phyloP scores from a whole-genome alignment of 2,888 invertebrate species.

The Pimpla rufipes region DNA sequence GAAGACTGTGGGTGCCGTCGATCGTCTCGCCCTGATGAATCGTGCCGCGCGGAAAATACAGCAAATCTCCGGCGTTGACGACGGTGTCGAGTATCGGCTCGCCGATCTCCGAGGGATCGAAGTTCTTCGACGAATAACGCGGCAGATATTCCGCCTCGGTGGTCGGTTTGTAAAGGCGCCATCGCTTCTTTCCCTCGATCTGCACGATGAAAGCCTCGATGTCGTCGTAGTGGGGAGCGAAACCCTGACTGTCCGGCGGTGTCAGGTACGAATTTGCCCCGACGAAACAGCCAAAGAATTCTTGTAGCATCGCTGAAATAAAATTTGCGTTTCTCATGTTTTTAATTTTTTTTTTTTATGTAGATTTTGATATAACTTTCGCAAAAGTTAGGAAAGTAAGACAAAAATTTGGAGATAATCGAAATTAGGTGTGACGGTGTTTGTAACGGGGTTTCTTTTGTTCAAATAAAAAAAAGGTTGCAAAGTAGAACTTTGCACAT shows the following conservation, averaged over 20 bases:
- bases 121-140: slow-evolving; percentile 93
- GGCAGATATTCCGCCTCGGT: slow-evolving; percentile 90
- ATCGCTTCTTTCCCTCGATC: slow-evolving; percentile 97
- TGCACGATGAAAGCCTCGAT: slow-evolving; percentile 99
- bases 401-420: too few relatives aligned
- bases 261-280: slow-evolving; percentile 98
- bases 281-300: slow-evolving; percentile 96
- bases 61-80: slow-evolving; percentile 94
- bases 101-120: slow-evolving; percentile 91
- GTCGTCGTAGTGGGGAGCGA: slow-evolving; percentile 99
- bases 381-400: too few relatives aligned
- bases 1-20: slow-evolving; percentile 94
- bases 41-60: slow-evolving; percentile 96
- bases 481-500: too few relatives aligned
- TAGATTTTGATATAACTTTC: too few relatives aligned
- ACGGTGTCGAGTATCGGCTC: slow-evolving; percentile 92
- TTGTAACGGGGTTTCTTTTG: too few relatives aligned
- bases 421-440: too few relatives aligned
- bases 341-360: slow-evolving; percentile 39
- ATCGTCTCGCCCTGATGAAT: slow-evolving; percentile 95
- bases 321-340: slow-evolving; percentile 2
- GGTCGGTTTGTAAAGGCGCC: slow-evolving; percentile 95
- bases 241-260: slow-evolving; percentile 98
- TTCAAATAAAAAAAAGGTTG: too few relatives aligned
- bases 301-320: slow-evolving; percentile 91